Conservation (phyloP, 2,888 invertebrate species). For the Melikaiella ostensackeni region DNA sequence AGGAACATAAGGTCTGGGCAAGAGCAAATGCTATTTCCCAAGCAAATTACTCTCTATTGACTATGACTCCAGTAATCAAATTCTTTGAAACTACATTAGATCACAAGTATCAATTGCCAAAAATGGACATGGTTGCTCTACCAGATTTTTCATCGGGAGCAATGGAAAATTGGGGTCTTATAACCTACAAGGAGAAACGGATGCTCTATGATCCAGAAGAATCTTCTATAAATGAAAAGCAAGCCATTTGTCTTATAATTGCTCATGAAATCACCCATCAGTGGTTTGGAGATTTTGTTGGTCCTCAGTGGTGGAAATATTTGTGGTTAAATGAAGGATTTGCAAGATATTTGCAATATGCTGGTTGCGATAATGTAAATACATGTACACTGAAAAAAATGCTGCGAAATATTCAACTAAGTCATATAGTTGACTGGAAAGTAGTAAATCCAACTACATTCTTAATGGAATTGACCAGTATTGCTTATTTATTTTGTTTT, state of each 20-base stretch:
- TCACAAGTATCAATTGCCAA: conserved; percentile 76
- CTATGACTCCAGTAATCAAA: conserved; percentile 77
- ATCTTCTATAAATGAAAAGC: conserved; percentile 59
- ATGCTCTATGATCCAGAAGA: conserved; percentile 83
- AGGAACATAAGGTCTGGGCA: conserved; percentile 79
- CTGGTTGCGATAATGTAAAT: conserved; percentile 70
- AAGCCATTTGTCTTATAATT: conserved; percentile 70
- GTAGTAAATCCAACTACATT: no score
- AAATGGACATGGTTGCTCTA: conserved; percentile 80
- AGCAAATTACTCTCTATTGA: conserved; percentile 80
- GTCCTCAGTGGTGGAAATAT: conserved; percentile 74
- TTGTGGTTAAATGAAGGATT: conserved; percentile 78
- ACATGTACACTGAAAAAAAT: no score
- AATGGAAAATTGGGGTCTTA: conserved; percentile 78
- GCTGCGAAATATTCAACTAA: no score
- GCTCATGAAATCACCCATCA: conserved; percentile 80
- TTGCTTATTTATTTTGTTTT: no score
- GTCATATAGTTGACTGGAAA: no score
- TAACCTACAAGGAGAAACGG: conserved; percentile 84
- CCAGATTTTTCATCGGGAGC: conserved; percentile 80
- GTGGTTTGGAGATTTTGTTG: conserved; percentile 78
- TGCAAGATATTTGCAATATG: conserved; percentile 79
- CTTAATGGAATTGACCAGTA: no score
- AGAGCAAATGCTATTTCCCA: conserved; percentile 84
- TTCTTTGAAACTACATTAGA: conserved; percentile 75